A percentile compares a stretch with the other conserved stretches of the same genome.
phyloP scores from a whole-genome alignment of 2,113 vertebrate genomes.

The Cephalophus harveyi region DNA sequence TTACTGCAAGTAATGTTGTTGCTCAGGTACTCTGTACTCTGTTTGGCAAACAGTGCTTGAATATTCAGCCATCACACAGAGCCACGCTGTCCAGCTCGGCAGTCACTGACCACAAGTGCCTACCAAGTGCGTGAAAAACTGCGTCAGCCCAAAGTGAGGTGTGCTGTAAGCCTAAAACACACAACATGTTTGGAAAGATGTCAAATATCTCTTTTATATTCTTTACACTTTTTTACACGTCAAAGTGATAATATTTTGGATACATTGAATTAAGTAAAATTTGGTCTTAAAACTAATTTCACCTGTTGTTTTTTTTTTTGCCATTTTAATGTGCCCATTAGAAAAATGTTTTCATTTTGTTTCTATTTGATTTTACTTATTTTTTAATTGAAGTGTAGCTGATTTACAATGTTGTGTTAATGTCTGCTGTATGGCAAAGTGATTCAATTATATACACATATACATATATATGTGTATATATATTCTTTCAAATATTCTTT shows the following conservation, averaged over 20 bases:
- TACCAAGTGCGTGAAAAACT: neutral
- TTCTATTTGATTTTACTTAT: too few relatives aligned
- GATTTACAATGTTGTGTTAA: too few relatives aligned
- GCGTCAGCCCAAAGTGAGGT: neutral
- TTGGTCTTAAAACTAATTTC: neutral
- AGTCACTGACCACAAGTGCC: neutral
- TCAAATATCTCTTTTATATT: neutral
- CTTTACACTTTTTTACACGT: neutral
- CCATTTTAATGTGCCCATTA: too few relatives aligned
- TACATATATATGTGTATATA: too few relatives aligned
- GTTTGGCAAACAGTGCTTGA: neutral
- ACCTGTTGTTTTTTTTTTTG: neutral
- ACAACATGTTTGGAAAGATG: neutral
- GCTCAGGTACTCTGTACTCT: neutral
- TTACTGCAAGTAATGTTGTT: neutral
- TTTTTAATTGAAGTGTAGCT: too few relatives aligned
- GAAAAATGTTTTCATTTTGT: too few relatives aligned
- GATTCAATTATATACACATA: too few relatives aligned
- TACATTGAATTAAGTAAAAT: neutral
- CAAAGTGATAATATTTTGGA: neutral
- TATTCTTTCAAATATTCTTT: neutral
- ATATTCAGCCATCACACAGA: neutral
- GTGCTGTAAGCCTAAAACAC: fast-evolving
- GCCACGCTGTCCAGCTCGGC: fast-evolving
- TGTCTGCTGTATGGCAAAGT: too few relatives aligned